Percentiles rank a stretch among this genome's conserved stretches.
These are phyloP conservation scores for Glossophaga mutica DNA, from an alignment of 2,797 vertebrate genomes.

Conservation along the genomic window DNA sequence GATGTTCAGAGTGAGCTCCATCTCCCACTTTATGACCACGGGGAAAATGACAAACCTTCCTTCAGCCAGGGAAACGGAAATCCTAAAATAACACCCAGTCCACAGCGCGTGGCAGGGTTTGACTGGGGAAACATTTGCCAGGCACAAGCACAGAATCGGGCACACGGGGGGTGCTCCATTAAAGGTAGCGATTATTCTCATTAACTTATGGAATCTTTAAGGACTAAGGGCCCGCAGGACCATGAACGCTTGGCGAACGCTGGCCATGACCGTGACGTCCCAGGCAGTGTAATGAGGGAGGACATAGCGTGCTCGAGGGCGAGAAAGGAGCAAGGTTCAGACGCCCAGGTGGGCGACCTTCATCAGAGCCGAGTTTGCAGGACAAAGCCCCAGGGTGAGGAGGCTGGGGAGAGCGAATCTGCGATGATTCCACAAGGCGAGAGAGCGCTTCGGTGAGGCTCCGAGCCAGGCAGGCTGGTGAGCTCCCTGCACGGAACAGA, in stretches of 20 bases:
- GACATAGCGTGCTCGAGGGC: rapidly evolving
- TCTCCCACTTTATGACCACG: neutral
- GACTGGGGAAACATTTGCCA: neutral
- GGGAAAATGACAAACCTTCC: neutral
- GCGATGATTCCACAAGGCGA: neutral
- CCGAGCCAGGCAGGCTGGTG: neutral
- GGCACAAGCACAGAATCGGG: neutral
- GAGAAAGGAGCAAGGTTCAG: neutral
- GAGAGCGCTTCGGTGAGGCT: neutral
- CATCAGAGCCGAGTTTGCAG: neutral
- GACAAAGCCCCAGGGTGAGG: neutral
- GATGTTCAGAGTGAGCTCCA: neutral
- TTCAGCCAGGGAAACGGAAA: neutral
- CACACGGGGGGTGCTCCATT: neutral
- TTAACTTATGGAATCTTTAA: neutral
- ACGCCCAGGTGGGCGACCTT: no score
- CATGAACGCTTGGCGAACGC: neutral
- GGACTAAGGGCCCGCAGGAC: neutral
- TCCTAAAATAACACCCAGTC: neutral
- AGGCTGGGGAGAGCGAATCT: neutral
- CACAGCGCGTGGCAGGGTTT: neutral
- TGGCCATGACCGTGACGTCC: neutral
- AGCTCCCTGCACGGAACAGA: neutral
- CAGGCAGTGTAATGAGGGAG: neutral
- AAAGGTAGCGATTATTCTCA: neutral